Conservation (phyloP, 2,113 vertebrate species). For the Oreochromis tanganicae region DNA sequence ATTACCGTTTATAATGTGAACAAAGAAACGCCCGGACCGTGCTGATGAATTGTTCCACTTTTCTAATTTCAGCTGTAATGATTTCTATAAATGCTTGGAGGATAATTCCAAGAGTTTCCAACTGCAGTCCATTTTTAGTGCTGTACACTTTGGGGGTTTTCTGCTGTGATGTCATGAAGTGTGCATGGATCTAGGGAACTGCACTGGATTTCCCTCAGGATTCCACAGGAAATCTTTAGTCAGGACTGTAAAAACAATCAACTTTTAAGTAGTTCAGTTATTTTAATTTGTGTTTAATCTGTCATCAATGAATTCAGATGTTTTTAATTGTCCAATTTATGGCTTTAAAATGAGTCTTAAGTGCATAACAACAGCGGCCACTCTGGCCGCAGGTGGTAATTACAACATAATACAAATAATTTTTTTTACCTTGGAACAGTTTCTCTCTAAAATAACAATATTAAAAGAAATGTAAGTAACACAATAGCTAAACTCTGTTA, state of each 20-base stretch:
- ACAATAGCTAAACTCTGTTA: background rate
- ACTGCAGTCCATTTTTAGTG: background rate
- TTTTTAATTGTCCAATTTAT: background rate
- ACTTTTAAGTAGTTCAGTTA: background rate
- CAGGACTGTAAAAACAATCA: background rate
- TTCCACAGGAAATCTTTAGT: background rate
- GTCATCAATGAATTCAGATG: background rate
- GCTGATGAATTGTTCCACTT: slow-evolving; percentile 3
- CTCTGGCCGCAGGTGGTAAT: background rate
- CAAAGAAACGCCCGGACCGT: background rate
- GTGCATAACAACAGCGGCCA: background rate
- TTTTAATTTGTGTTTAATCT: background rate
- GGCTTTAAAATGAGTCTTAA: background rate
- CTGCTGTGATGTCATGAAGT: background rate
- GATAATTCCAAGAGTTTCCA: background rate
- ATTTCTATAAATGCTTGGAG: background rate
- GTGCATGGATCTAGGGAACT: background rate
- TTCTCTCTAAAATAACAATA: background rate
- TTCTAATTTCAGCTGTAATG: background rate
- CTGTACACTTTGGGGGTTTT: background rate
- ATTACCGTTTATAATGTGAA: background rate
- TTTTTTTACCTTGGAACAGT: background rate
- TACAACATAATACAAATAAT: background rate
- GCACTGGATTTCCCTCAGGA: background rate
- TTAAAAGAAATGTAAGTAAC: background rate